Conservation (phyloP, 2,888 invertebrate species). For the Meteorus cinctellus region DNA sequence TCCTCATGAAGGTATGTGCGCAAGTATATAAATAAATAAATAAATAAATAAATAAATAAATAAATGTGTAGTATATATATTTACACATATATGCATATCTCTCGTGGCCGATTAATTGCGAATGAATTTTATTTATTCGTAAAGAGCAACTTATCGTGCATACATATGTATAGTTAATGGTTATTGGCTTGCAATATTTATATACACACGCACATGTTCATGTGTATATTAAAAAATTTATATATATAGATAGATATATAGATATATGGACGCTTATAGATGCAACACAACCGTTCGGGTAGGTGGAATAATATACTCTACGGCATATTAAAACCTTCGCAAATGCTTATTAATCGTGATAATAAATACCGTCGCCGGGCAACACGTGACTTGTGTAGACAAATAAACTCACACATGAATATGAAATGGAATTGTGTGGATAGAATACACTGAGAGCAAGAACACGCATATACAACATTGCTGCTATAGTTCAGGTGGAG, state of each 20-base stretch:
- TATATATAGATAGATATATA: slow-evolving; percentile 32
- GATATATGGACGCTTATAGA: slow-evolving; percentile 15
- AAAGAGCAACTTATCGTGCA: slow-evolving; percentile 61
- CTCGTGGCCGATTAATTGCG: slow-evolving; percentile 65
- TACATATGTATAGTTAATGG: slow-evolving; percentile 60
- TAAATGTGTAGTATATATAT: slow-evolving; percentile 4
- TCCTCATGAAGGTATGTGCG: slow-evolving; percentile 10
- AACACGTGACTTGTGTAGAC: slow-evolving; percentile 19
- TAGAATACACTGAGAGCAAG: not conserved
- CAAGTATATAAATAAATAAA: too few relatives aligned
- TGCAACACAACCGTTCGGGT: slow-evolving; percentile 33
- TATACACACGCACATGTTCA: slow-evolving; percentile 42
- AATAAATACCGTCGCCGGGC: slow-evolving; percentile 64
- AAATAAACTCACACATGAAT: slow-evolving; percentile 3
- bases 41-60: not conserved
- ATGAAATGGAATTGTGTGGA: not conserved
- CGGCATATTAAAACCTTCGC: slow-evolving; percentile 3
- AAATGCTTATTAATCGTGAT: slow-evolving; percentile 54
- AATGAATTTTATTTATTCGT: slow-evolving; percentile 67
- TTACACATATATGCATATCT: slow-evolving; percentile 8
- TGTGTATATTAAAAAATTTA: not conserved
- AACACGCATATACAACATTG: not conserved
- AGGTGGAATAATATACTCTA: slow-evolving; percentile 36
- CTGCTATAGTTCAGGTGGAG: too few relatives aligned
- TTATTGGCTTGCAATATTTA: slow-evolving; percentile 67